A percentile compares a stretch with the other conserved stretches of the same genome.
Evolutionary conservation across 2,888 invertebrate species (phyloP).

Genomic region (Trachelus tabidus): DNA sequence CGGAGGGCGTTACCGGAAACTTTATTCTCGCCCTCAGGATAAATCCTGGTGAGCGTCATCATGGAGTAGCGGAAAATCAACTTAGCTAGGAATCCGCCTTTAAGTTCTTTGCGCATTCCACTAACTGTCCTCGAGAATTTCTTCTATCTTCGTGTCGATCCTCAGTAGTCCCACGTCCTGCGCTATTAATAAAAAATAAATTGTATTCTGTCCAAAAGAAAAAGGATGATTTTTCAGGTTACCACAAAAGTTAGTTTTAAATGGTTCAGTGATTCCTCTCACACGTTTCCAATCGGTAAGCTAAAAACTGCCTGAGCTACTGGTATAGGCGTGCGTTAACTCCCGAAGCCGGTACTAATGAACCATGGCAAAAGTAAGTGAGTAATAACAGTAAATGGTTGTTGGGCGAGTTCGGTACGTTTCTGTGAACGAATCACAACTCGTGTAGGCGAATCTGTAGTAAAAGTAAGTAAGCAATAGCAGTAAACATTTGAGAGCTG

Average conservation of each 20-base stretch:
- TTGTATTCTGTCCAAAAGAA: background rate
- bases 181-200: background rate
- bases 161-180: background rate
- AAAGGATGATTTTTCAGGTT: background rate
- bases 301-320: background rate
- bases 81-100: background rate
- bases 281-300: background rate
- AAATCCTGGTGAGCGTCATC: conserved; percentile 15
- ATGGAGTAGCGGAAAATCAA: background rate
- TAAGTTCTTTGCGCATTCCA: background rate
- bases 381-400: conserved; percentile 45
- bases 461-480: conserved; percentile 36
- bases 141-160: background rate
- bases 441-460: background rate
- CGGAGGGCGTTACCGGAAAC: conserved; percentile 30
- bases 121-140: background rate
- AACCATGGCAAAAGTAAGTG: conserved; percentile 23
- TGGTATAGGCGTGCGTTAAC: background rate
- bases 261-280: background rate
- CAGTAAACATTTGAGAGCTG: conserved; percentile 43
- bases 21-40: conserved; percentile 24
- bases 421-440: background rate
- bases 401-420: conserved; percentile 8
- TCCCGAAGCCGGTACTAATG: background rate
- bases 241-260: background rate